Evolutionary conservation across 2,888 invertebrate genomes (phyloP).

Genomic region (Tenthredo distinguenda): DNA sequence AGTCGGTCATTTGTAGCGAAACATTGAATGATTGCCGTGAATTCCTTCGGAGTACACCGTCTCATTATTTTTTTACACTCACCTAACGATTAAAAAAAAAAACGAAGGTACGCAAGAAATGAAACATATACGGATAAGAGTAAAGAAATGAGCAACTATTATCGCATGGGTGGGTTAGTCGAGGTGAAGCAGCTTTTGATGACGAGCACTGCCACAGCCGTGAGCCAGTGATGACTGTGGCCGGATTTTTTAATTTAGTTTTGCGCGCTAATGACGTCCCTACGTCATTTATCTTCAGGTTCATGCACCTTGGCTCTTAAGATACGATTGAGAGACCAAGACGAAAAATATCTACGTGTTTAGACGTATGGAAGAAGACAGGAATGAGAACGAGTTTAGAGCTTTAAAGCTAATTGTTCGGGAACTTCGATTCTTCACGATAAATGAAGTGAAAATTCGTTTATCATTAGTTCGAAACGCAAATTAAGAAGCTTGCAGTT

Average conservation of each 20-base stretch:
- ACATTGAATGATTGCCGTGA: neutral
- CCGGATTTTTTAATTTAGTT: neutral
- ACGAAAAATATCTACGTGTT: neutral
- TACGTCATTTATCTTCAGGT: slow-evolving; percentile 16
- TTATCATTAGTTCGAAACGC: neutral
- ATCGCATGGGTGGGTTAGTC: too few relatives aligned
- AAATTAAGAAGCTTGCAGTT: neutral
- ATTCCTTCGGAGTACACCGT: neutral
- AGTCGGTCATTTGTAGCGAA: neutral
- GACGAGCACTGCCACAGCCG: too few relatives aligned
- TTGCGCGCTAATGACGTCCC: neutral
- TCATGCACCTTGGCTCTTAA: neutral
- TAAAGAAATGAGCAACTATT: too few relatives aligned
- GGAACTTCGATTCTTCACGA: neutral
- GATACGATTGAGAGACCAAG: neutral
- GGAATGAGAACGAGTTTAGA: neutral
- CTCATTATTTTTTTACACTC: neutral
- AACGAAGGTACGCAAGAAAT: too few relatives aligned
- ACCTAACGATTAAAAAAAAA: neutral
- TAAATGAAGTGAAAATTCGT: neutral
- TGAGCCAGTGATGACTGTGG: neutral
- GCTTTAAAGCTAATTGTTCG: neutral
- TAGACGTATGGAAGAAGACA: neutral
- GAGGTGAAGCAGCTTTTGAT: too few relatives aligned
- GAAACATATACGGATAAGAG: too few relatives aligned